Percentiles rank a stretch among this genome's conserved stretches.
Evolutionary conservation across 1,140 invertebrate species (phyloP).

Genomic region (Sycophaga agraensis): DNA sequence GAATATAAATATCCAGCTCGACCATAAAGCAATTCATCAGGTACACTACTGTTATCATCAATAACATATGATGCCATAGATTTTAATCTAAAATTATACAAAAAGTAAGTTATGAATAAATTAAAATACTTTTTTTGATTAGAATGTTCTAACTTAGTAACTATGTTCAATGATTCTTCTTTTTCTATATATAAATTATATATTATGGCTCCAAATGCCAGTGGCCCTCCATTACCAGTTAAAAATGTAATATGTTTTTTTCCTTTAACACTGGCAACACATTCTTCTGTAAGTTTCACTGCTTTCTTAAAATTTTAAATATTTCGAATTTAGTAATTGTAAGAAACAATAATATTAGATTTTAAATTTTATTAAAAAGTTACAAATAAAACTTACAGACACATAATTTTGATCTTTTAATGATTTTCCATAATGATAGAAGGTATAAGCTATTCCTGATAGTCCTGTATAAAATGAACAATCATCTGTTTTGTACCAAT

Average conservation of each 20-base stretch:
- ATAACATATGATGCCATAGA: constrained; percentile 57
- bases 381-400: constrained; percentile 23
- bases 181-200: constrained; percentile 58
- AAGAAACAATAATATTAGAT: not conserved
- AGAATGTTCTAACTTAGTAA: constrained; percentile 55
- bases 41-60: constrained; percentile 56
- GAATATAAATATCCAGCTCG: constrained; percentile 81
- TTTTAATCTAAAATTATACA: constrained; percentile 55
- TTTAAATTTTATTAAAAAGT: too few relatives aligned
- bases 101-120: not conserved
- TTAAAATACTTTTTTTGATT: not conserved
- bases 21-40: constrained; percentile 86
- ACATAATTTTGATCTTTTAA: constrained; percentile 37
- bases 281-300: constrained; percentile 51
- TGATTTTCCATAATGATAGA: constrained; percentile 55
- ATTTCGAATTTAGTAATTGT: too few relatives aligned
- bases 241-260: constrained; percentile 67
- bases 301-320: constrained; percentile 50
- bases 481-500: constrained; percentile 46
- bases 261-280: constrained; percentile 54
- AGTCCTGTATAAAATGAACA: constrained; percentile 59
- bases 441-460: constrained; percentile 60
- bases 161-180: constrained; percentile 52
- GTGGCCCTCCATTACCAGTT: constrained; percentile 75
- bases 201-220: constrained; percentile 70